Evolutionary conservation across 2,888 invertebrate genomes (phyloP).

Genomic region (Rotaria macrura): DNA sequence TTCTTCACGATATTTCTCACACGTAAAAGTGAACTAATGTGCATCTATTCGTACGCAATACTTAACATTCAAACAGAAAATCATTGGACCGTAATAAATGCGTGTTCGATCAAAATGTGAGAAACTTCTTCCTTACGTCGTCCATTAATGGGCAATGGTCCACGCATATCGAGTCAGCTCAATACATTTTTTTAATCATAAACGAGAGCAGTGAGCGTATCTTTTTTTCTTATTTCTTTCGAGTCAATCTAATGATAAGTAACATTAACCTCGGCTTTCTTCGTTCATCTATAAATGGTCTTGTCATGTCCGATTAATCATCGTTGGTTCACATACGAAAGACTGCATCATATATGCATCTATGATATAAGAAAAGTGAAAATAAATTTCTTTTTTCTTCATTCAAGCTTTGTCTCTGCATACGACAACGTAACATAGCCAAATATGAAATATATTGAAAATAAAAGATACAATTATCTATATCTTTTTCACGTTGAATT

Average conservation of each 20-base stretch:
- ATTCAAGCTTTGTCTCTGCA: no score
- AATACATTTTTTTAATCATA: background rate
- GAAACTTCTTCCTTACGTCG: background rate
- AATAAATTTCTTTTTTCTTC: no score
- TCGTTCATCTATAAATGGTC: background rate
- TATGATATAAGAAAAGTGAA: no score
- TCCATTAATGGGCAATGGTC: background rate
- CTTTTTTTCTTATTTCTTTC: background rate
- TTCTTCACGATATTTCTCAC: background rate
- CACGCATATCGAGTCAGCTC: background rate
- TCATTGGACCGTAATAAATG: background rate
- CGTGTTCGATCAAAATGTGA: background rate
- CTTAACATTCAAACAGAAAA: background rate
- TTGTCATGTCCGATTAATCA: background rate
- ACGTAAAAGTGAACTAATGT: background rate
- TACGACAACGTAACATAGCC: background rate
- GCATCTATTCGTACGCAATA: background rate
- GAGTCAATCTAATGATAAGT: slow-evolving; percentile 15
- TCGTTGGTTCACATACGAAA: background rate
- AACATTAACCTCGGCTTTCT: background rate
- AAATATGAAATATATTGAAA: background rate
- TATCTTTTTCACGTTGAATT: background rate
- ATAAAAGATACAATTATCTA: background rate
- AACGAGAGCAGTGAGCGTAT: background rate
- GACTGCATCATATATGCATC: background rate